A percentile compares a stretch with the other conserved stretches of the same genome.
Conservation (phyloP, 2,888 invertebrate genomes). For the Cataglyphis albicans region DNA sequence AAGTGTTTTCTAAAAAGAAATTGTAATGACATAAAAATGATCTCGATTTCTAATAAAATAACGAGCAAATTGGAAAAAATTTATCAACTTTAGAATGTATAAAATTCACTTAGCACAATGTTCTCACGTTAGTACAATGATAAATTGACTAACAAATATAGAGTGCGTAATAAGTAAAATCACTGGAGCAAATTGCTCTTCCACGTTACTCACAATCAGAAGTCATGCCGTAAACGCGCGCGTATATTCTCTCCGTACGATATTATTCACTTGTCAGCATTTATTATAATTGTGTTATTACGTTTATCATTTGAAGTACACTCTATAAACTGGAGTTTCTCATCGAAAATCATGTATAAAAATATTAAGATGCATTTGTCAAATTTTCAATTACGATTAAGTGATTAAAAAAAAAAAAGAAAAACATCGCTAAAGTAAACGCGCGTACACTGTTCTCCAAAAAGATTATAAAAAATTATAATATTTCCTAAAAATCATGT, state of each 20-base stretch:
- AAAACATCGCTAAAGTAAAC: background rate
- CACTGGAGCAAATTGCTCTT: slow-evolving; percentile 71
- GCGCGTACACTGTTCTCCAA: background rate
- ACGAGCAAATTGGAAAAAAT: slow-evolving; percentile 2
- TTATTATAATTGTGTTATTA: slow-evolving; percentile 72
- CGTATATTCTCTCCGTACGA: slow-evolving; percentile 66
- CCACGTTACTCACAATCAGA: slow-evolving; percentile 42
- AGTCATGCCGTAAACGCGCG: slow-evolving; percentile 60
- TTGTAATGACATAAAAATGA: background rate
- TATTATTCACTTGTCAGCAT: slow-evolving; percentile 82
- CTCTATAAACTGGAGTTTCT: background rate
- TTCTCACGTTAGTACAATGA: background rate
- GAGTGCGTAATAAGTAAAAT: slow-evolving; percentile 63
- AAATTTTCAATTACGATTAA: background rate
- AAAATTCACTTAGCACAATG: background rate
- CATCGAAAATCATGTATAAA: slow-evolving; percentile 19
- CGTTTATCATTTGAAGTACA: background rate
- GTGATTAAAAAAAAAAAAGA: background rate
- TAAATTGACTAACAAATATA: slow-evolving; percentile 41
- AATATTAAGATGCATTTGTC: background rate
- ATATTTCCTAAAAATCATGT: background rate
- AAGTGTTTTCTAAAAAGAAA: background rate
- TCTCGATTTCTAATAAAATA: background rate
- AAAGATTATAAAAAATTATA: background rate
- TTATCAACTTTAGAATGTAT: background rate